These are phyloP conservation scores for Polyergus mexicanus DNA, from an alignment of 1,140 invertebrate species.

Conservation along the genomic window DNA sequence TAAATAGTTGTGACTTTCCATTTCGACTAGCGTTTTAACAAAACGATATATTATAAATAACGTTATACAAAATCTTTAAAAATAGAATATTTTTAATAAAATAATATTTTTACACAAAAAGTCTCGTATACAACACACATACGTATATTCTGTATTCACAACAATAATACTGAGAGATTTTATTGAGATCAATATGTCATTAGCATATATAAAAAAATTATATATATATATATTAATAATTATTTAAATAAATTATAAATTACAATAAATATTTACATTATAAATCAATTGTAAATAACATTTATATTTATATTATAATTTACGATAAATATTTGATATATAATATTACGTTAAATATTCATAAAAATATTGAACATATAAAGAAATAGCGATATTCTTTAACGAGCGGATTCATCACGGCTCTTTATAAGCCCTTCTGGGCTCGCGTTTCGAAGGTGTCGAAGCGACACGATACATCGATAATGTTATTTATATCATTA, in stretches of 20 bases:
- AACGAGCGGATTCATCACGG: constrained; percentile 27
- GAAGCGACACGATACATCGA: constrained; percentile 49
- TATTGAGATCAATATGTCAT: background rate
- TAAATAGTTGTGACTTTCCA: background rate
- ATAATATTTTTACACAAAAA: too few relatives aligned
- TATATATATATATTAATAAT: too few relatives aligned
- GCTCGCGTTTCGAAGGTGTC: constrained; percentile 24
- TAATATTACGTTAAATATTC: background rate
- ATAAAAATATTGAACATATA: background rate
- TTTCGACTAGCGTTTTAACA: background rate
- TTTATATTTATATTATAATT: too few relatives aligned
- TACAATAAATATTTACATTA: too few relatives aligned
- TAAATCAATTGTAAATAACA: too few relatives aligned
- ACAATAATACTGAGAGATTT: background rate
- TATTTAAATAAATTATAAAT: too few relatives aligned
- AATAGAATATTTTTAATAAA: background rate
- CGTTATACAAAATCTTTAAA: background rate
- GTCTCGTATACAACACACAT: too few relatives aligned
- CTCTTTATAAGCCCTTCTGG: constrained; percentile 40
- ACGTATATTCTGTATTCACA: too few relatives aligned
- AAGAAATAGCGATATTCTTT: constrained; percentile 19
- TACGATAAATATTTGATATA: background rate
- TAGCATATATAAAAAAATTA: background rate
- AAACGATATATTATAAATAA: background rate
- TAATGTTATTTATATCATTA: constrained; percentile 44